A percentile compares a stretch with the other conserved stretches of the same genome.
phyloP scores from a whole-genome alignment of 2,797 vertebrate species.

The Arvicola amphibius region DNA sequence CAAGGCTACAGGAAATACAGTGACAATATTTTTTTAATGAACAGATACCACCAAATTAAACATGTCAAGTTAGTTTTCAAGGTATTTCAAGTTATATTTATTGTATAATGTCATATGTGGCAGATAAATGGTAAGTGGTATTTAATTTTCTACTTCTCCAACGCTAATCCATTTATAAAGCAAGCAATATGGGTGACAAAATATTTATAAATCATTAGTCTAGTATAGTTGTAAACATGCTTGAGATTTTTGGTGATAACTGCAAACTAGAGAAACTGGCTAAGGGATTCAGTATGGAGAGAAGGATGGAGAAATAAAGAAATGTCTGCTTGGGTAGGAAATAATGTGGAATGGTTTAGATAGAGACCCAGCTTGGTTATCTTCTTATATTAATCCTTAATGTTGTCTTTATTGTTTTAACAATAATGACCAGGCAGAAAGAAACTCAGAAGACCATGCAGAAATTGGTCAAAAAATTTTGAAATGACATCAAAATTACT shows the following conservation, averaged over 20 bases:
- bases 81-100: background rate
- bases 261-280: background rate
- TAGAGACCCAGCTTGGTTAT: accelerated
- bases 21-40: background rate
- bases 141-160: background rate
- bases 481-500: background rate
- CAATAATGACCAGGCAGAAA: background rate
- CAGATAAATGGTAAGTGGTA: background rate
- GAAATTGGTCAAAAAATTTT: background rate
- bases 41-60: background rate
- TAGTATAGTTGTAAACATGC: background rate
- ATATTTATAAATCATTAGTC: background rate
- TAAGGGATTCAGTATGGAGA: background rate
- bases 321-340: accelerated
- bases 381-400: background rate
- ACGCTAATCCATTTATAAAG: background rate
- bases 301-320: background rate
- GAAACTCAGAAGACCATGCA: slow-evolving; percentile 19
- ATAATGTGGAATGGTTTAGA: background rate
- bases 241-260: background rate
- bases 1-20: background rate
- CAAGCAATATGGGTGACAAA: background rate
- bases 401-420: background rate
- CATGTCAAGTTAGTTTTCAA: background rate
- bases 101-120: background rate